phyloP scores from a whole-genome alignment of 2,113 vertebrate species.

The Illadopsis cleaveri region DNA sequence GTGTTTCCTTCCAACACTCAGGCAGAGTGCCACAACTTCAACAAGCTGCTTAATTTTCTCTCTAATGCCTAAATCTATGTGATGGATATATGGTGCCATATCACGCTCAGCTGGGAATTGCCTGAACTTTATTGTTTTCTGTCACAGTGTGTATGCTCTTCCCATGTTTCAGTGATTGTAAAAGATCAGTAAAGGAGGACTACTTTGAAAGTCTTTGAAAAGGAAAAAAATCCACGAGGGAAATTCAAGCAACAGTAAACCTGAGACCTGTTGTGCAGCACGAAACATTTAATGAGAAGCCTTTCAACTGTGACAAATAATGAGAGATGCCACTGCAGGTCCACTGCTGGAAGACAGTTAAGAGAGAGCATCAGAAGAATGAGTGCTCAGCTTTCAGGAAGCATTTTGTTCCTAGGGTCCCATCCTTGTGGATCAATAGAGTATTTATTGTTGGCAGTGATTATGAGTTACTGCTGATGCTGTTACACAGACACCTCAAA shows the following conservation, averaged over 20 bases:
- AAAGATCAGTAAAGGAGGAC: background rate
- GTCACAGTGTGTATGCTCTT: background rate
- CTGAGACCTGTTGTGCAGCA: background rate
- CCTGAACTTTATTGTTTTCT: constrained; percentile 7
- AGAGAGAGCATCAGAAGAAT: background rate
- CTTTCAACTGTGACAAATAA: constrained; percentile 13
- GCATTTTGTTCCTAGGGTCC: background rate
- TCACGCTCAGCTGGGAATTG: constrained; percentile 8
- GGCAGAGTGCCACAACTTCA: background rate
- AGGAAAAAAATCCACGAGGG: background rate
- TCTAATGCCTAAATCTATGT: background rate
- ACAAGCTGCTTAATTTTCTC: constrained; percentile 8
- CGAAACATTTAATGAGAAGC: background rate
- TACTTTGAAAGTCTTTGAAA: constrained; percentile 14
- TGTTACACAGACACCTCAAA: background rate
- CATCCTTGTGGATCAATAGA: background rate
- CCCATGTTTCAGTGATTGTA: background rate
- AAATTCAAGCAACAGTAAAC: constrained; percentile 16
- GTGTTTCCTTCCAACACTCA: background rate
- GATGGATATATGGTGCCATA: background rate
- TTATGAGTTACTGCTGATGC: background rate
- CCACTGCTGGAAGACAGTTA: background rate
- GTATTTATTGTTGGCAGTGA: background rate
- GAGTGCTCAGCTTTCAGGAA: background rate
- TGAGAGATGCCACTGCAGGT: background rate